Conservation (phyloP, 2,888 invertebrate species). For the Zeuzera pyrina region DNA sequence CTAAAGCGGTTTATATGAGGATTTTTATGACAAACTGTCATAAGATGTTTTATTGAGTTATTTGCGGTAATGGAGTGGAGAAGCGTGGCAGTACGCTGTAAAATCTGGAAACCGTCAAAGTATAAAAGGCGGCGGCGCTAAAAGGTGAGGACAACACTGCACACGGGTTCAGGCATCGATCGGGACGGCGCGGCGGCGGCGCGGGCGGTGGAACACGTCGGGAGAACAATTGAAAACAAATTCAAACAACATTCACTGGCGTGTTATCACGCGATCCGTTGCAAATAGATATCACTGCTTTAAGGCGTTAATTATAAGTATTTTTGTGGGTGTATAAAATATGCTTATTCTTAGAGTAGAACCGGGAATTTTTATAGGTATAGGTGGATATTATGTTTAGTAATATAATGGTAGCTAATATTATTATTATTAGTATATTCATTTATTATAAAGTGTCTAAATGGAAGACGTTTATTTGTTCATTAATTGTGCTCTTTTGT, state of each 20-base stretch:
- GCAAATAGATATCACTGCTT: too few relatives aligned
- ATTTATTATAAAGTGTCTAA: too few relatives aligned
- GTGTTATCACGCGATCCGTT: too few relatives aligned
- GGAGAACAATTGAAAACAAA: slow-evolving; percentile 32
- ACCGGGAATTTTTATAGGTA: too few relatives aligned
- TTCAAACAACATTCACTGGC: background rate
- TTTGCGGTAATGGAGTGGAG: slow-evolving; percentile 14
- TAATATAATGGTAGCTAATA: too few relatives aligned
- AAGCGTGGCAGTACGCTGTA: slow-evolving; percentile 8
- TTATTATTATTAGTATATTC: too few relatives aligned
- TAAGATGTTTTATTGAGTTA: slow-evolving; percentile 18
- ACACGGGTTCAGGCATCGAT: slow-evolving; percentile 63
- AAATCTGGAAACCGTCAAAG: slow-evolving; percentile 33
- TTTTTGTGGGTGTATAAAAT: too few relatives aligned
- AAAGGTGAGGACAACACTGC: slow-evolving; percentile 45
- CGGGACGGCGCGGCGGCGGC: slow-evolving; percentile 32
- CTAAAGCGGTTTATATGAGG: slow-evolving; percentile 1
- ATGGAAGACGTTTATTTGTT: too few relatives aligned
- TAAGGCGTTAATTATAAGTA: too few relatives aligned
- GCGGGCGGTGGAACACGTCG: slow-evolving; percentile 17
- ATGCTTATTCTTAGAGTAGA: too few relatives aligned
- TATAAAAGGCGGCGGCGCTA: slow-evolving; percentile 33
- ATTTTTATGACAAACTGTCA: slow-evolving; percentile 4
- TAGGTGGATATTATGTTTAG: too few relatives aligned
- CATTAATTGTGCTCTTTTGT: too few relatives aligned